Evolutionary conservation across 2,888 invertebrate genomes (phyloP).

Genomic region (Oxystoma pomonae): DNA sequence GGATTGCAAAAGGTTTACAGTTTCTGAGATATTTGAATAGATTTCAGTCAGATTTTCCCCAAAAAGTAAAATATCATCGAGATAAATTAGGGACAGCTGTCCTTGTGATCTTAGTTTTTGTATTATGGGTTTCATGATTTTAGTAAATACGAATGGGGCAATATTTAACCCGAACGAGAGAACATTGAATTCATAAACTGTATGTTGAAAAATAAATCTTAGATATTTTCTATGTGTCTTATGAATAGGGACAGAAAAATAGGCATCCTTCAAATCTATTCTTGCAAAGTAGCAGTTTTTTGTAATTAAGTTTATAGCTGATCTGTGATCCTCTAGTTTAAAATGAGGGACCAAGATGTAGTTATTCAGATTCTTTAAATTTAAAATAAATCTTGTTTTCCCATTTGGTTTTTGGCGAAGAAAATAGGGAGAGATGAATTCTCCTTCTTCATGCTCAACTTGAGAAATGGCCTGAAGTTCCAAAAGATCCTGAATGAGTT

Average conservation of each 20-base stretch:
- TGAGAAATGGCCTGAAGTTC: no score
- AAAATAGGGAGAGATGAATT: no score
- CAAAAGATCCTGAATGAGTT: no score
- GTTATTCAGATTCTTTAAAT: slow-evolving; percentile 6
- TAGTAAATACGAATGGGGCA: not conserved
- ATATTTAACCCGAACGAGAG: not conserved
- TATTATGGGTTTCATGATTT: not conserved
- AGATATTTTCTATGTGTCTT: not conserved
- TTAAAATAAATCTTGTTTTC: slow-evolving; percentile 7
- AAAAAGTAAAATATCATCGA: not conserved
- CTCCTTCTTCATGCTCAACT: no score
- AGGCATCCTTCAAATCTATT: not conserved
- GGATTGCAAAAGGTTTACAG: not conserved
- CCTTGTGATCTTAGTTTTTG: not conserved
- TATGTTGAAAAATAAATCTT: not conserved
- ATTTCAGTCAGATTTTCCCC: not conserved
- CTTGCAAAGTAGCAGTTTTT: not conserved
- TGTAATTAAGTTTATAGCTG: not conserved
- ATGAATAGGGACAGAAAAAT: not conserved
- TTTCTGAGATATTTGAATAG: not conserved
- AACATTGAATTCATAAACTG: not conserved
- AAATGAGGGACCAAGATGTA: slow-evolving; percentile 1
- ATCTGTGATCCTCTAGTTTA: slow-evolving; percentile 3
- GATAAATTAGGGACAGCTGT: not conserved
- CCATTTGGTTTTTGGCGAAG: slow-evolving; percentile 10